Base-by-base conservation (phyloP, 92 coral and sea anemone species). In the Isaurus tuberculatus region DNA sequence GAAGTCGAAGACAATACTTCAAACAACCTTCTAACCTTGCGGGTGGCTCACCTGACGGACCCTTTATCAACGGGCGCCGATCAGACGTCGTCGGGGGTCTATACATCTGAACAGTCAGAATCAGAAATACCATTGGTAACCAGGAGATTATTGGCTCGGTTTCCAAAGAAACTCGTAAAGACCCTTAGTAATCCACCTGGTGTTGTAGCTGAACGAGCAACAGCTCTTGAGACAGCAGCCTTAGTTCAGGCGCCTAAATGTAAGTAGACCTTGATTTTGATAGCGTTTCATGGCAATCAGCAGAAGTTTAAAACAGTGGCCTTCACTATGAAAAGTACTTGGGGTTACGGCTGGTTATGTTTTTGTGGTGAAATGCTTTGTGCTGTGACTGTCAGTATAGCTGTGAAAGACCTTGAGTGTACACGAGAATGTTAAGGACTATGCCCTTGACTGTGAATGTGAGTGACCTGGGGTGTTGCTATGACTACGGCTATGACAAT, bases 81-180 rank as follows among this genome's bases (percentile, higher is more conserved):
- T 5, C 31, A 8, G 4, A 25, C 15, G 75, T 13, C 37, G 37
- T 26, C n/a, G 10, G 22, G 31, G 11, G 0, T 8, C 17, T 31
- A 15, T 19, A 9, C 32, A 20, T 25, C 31, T 25, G 32, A 25
- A 70, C 29, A 13, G 2, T 40, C 28, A 22, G 23, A 70, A 16
- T 6, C 16, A 2, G 31, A 72, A 60, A 27, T 28, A 11, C 58
- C n/a, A 5, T 23, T 42, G 5, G 33, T 14, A 1, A 20, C 69
- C 10, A 26, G 2, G 36, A 11, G 36, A 15, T 63, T 63, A 29
- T 25, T 63, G 34, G 44, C 9, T 8, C 78, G 33, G 36, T 3
- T 29, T 43, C 78, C 78, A 44, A 44, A 25, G 32, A 72, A 72
- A 44, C 78, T 43, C 19, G 28, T 72, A 25, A 72, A 72, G 78